Evolutionary conservation across 2,888 invertebrate species (phyloP), one percentile per base, ranked within the genome.

Genomic region (Leptinotarsa tumamoca): DNA sequence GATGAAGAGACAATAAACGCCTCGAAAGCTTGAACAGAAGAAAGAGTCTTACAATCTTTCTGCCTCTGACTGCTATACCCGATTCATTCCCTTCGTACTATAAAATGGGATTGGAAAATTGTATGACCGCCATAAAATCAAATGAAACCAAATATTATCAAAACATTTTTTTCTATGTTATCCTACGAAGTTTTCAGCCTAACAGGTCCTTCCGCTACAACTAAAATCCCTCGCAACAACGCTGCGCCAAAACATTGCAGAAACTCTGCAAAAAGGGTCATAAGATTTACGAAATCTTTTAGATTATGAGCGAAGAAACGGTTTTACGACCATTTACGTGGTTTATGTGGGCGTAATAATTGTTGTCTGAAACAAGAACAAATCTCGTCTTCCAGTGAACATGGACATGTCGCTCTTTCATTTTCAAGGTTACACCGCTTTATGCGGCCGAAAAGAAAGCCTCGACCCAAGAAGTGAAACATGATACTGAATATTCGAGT

Each of bases 341-440:
- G 43, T 58, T 70, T 58, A 67, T 54, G 74, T 74, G 67, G 74
- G 74, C 66, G 74, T 71, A 67, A 70, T 74, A 67, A 70, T 74
- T 71, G 67, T 67, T 49, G 70, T 70, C 70, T 70, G 58, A 70
- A 70, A 70, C 70, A 49, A 49, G 43, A 21, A 70, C 50, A 27
- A 58, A 70, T 58, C 68, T 33, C n/a, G 50, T 43, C 69, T 43
- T 27, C 54, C 15, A 70, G 61, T 61, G 58, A 49, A 50, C 49
- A 58, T 23, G 18, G 49, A 33, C 43, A 51, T 51, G 56, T 33
- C 51, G 54, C 69, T 69, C 56, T 69, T 51, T 56, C 69, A 56
- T 51, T 51, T 56, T 14, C 70, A 58, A 70, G 70, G 70, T 70
- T 70, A 50, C 33, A 17, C 63, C 63, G 58, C 70, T 49, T 70